Base-by-base conservation (phyloP, 1,140 invertebrate species). In the Penaeus indicus region DNA sequence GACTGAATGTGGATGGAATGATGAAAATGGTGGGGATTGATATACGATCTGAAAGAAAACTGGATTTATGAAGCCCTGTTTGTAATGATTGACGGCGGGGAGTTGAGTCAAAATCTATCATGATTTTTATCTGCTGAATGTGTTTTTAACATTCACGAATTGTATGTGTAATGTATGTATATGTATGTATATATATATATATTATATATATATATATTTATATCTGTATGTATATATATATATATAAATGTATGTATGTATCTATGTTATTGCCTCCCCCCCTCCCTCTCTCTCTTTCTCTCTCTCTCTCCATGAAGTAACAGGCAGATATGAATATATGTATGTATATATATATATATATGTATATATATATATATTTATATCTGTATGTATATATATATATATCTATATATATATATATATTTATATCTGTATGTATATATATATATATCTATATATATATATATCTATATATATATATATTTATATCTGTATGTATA, bases 191-290 rank as follows among this genome's bases (percentile, higher is more conserved):
- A n/a, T n/a, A n/a, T n/a, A n/a, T n/a, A n/a, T n/a, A n/a, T n/a
- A n/a, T n/a, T n/a, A n/a, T n/a, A n/a, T n/a, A n/a, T n/a, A 64
- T 64, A n/a, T 97, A 80, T 13, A 80, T 13, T 7, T 13, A 69
- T 4, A 25, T 11, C 4, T 13, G 11, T 13, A 80, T 13, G 63
- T 13, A 32, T 32, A 32, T 32, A 32, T 32, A 32, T 32, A 2
- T 32, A 32, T 32, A 32, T 32, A 32, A 0, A 32, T 67, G 3
- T 79, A 79, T 25, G 3, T 25, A 25, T 79, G 25, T 25, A 1
- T 25, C 1, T 79, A 25, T 79, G 25, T 21, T 79, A 25, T 79
- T 32, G 32, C 32, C 0, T 2, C 32, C 32, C 32, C 32, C 32
- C 32, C 32, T 2, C 32, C 16, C 63, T 18, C n/a, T 64, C 16